Percentiles rank a stretch among this genome's conserved stretches.
These are phyloP conservation scores for Catharus bicknelli DNA, from an alignment of 2,113 vertebrate genomes.

Conservation along the genomic window DNA sequence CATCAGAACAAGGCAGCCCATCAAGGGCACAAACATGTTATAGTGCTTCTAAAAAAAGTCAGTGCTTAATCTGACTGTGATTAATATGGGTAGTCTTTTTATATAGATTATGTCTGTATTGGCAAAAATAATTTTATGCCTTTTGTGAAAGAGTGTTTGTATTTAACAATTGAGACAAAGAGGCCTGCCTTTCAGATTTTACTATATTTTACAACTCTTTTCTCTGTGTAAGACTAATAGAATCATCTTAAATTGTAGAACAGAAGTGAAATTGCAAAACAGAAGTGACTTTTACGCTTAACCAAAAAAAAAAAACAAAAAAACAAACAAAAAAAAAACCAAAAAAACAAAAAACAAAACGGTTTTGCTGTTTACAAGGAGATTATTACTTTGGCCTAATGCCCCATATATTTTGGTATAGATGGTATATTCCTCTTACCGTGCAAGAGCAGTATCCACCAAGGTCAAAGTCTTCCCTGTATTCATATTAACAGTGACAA, in stretches of 20 bases:
- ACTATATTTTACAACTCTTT: background rate
- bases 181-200: background rate
- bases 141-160: background rate
- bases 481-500: background rate
- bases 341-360: no score
- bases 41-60: background rate
- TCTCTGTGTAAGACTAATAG: background rate
- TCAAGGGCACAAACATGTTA: background rate
- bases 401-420: constrained; percentile 9
- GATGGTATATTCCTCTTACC: constrained; percentile 17
- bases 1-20: background rate
- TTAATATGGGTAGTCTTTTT: background rate
- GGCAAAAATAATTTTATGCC: background rate
- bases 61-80: background rate
- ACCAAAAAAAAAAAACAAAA: background rate
- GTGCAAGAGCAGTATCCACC: background rate
- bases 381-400: background rate
- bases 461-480: background rate
- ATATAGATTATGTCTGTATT: background rate
- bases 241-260: background rate
- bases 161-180: background rate
- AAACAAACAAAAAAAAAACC: no score
- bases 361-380: background rate
- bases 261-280: background rate
- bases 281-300: background rate